Evolutionary conservation across 2,888 invertebrate species (phyloP), one percentile per base, ranked within the genome.

Genomic region (Cactoblastis cactorum): DNA sequence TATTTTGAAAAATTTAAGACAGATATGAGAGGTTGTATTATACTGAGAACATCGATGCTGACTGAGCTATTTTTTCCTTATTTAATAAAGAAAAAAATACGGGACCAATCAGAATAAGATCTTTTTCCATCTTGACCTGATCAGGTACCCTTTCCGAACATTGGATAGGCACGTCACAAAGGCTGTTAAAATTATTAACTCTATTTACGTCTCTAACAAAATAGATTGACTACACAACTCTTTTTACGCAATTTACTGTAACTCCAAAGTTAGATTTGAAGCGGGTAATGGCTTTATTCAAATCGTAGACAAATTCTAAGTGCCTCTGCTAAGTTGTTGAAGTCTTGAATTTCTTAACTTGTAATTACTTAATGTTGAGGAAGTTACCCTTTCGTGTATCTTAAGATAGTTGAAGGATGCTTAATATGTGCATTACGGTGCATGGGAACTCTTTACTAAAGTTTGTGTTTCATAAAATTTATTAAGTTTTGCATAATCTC

Each of bases 311-410:
- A 73, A 74, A 71, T 74, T 75, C 69, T 73, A 75, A 79, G 74
- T 71, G 70, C 68, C 64, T 60, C 63, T 69, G 39, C 49, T 41
- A 41, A 69, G 71, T 58, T 56, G 64, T 48, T 50, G 51, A 53
- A 57, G 59, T 64, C 61, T 72, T 67, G 71, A 76, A 76, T 76
- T 77, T 71, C 74, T 74, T 75, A 78, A 80, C 77, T 76, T 63
- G 57, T 80, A 81, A 81, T 80, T 77, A 76, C 73, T 76, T 75
- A 69, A 71, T 65, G 68, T 61, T 62, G 66, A 66, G 63, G 64
- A 74, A 76, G 66, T 78, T 74, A 58, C 60, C 57, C 60, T 63
- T 60, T 62, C 58, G 54, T 58, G 60, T 60, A 62, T 61, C 61
- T 63, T 58, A 57, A 24, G 47, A 37, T 48, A 48, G 37, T 48